Conservation (phyloP, 2,797 vertebrate species). For the Argya squamiceps region DNA sequence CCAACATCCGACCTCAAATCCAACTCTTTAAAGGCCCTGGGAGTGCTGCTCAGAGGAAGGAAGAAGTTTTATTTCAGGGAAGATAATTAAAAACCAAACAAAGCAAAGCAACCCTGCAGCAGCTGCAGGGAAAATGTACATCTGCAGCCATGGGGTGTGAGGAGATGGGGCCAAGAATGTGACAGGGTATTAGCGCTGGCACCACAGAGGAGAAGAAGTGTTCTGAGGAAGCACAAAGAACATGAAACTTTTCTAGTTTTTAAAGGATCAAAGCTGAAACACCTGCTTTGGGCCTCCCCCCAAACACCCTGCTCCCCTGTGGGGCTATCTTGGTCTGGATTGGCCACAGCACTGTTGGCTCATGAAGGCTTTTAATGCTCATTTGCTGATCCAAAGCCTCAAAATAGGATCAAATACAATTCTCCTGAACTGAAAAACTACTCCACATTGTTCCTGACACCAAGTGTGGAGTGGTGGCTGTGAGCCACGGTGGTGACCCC, state of each 20-base stretch:
- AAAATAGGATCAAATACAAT: not conserved
- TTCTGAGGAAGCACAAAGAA: not conserved
- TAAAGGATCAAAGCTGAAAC: not conserved
- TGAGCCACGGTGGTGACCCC: not conserved
- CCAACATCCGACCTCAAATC: accelerated
- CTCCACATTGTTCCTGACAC: accelerated
- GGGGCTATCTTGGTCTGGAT: not conserved
- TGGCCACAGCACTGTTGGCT: accelerated
- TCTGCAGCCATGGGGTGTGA: accelerated
- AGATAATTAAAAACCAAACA: not conserved
- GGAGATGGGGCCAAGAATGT: not conserved
- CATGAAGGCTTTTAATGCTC: not conserved
- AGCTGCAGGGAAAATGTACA: accelerated
- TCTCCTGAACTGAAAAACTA: not conserved
- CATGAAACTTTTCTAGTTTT: not conserved
- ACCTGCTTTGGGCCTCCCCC: not conserved
- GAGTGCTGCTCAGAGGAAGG: not conserved
- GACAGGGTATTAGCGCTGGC: not conserved
- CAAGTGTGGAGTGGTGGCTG: not conserved
- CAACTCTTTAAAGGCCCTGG: not conserved
- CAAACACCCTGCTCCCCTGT: accelerated
- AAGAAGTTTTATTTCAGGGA: not conserved
- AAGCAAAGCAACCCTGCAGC: not conserved
- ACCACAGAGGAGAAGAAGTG: not conserved
- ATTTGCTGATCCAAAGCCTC: not conserved